These are phyloP conservation scores for Araneus ventricosus DNA, from an alignment of 1,140 invertebrate genomes.

Conservation along the genomic window DNA sequence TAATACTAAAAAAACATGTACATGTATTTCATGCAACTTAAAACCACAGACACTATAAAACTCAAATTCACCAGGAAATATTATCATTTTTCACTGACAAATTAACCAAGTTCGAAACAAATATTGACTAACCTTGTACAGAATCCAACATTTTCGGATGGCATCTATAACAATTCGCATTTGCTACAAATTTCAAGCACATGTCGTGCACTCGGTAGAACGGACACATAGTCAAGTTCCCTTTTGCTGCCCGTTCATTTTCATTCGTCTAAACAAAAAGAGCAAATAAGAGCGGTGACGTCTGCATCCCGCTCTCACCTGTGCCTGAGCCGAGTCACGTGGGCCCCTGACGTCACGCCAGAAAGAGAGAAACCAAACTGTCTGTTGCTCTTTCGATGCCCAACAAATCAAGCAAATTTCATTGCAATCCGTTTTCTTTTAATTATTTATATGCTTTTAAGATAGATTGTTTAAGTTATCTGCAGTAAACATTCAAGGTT, in stretches of 20 bases:
- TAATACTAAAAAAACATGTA: not conserved
- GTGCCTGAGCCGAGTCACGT: constrained; percentile 37
- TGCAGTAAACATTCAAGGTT: not conserved
- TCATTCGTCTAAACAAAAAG: constrained; percentile 39
- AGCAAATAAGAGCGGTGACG: constrained; percentile 47
- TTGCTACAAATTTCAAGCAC: constrained; percentile 15
- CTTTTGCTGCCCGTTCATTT: constrained; percentile 31
- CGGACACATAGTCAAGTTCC: constrained; percentile 43
- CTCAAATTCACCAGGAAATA: not conserved
- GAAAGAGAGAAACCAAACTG: not conserved
- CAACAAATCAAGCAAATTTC: not conserved
- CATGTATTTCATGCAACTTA: not conserved
- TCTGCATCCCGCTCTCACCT: constrained; percentile 42
- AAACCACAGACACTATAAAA: not conserved
- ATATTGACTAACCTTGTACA: constrained; percentile 45
- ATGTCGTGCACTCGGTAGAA: constrained; percentile 17
- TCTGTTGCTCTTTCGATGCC: not conserved
- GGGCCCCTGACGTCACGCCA: constrained; percentile 11
- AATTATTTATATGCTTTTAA: not conserved
- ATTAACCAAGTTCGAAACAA: not conserved
- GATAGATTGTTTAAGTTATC: not conserved
- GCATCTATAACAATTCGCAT: constrained; percentile 56
- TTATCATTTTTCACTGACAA: not conserved
- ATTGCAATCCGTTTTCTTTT: not conserved
- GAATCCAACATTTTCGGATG: constrained; percentile 59